Evolutionary conservation across 1,140 invertebrate genomes (phyloP), one percentile per base, ranked within the genome.

Genomic region (Vanessa tameamea): DNA sequence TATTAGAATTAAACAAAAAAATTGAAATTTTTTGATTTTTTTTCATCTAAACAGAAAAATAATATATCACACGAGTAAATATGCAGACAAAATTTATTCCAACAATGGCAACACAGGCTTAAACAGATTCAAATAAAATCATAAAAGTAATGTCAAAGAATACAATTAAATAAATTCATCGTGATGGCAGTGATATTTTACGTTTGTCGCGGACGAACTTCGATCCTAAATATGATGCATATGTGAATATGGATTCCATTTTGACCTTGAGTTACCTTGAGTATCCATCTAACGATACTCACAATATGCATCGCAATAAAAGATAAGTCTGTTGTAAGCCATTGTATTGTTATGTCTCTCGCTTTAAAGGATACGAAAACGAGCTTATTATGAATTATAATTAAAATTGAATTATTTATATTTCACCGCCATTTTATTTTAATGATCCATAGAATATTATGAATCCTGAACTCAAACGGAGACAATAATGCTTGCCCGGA

Each of bases 341-440:
- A 61, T 61, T 61, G 57, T 61, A 37, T 31, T 61, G 12, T 37
- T 61, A 61, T 61, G 57, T 26, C 15, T 59, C 26, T 61, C 31
- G 57, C 57, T 61, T 61, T 61, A 61, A 15, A 61, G 57, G 57
- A 61, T 37, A 37, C 57, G 16, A 59, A 26, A 59, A 61, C 57
- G 57, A 15, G 26, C 31, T 31, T 37, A 61, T 61, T 23, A 12
- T 61, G 16, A 61, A 61, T 61, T 23, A 57, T 57, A 57, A 57
- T 57, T 12, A 23, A 26, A 23, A 23, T 57, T 57, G 16, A 57
- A 57, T 57, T 57, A 57, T 23, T 23, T 57, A 57, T 57, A 23
- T 3, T 12, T 57, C n/a, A 57, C 0, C 23, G 20, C 16, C 53
- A 23, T 57, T 57, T 57, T 23, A 23, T 50, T 50, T 50, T 15